Evolutionary conservation across 2,113 vertebrate species (phyloP), one percentile per base, ranked within the genome.

Genomic region (Xenopus borealis): DNA sequence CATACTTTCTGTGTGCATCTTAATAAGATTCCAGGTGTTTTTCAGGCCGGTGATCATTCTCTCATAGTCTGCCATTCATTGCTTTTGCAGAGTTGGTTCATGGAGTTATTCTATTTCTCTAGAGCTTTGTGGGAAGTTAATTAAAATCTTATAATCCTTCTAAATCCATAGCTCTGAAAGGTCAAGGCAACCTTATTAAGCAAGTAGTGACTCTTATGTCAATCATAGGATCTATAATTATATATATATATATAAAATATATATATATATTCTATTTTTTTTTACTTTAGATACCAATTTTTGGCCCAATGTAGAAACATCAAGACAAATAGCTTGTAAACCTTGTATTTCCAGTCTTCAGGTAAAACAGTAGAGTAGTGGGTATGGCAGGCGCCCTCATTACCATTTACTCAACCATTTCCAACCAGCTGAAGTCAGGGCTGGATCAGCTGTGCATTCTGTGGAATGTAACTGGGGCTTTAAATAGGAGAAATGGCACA

Each of bases 161-260:
- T 53, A 58, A 75, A 57, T 75, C 62, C 27, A 17, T 17, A 75
- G 66, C 58, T 62, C 27, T 40, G 47, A 69, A 75, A 75, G 73
- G 73, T 69, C 73, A 69, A 23, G 46, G 66, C 68, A 58, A 75
- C 66, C 73, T 75, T 69, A 75, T 75, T 62, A 75, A 75, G 27
- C 1, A 53, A 53, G 46, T 40, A 17, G 53, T 45, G 66, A 53
- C 45, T 69, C 58, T 30, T 1, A 52, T 53, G 73, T 75, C 73
- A 75, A 69, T 75, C 73, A 75, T 1, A 53, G 8, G 52, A 63
- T 63, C 11, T n/a, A 55, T n/a, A 16, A 16, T n/a, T 55, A 16
- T 55, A n/a, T 55, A n/a, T 55, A n/a, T 55, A n/a, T 55, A 55
- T 55, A 3, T n/a, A 50, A 50, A 10, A 50, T 50, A 50, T 50